phyloP scores from a whole-genome alignment of 2,113 vertebrate species.

The Melanotaenia duboulayi region DNA sequence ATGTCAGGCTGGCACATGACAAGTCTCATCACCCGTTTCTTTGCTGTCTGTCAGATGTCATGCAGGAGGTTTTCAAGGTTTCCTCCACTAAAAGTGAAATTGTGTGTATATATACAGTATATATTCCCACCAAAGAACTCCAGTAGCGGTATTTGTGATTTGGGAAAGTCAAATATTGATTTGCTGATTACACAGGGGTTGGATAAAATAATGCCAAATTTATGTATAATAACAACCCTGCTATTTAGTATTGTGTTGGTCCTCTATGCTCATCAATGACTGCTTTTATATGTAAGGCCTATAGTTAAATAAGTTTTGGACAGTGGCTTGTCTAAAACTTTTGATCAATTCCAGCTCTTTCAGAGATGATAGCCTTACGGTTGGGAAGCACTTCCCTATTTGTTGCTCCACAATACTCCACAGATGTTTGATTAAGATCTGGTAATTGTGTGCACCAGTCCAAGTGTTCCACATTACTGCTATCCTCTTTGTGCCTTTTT shows the following conservation, averaged over 20 bases:
- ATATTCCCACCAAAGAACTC: not conserved
- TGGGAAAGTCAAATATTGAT: not conserved
- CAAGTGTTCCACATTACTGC: not conserved
- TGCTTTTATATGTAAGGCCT: not conserved
- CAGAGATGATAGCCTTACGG: too few species aligned
- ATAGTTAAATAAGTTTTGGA: not conserved
- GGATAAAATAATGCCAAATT: not conserved
- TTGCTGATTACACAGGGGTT: not conserved
- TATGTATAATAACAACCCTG: not conserved
- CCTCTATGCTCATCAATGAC: not conserved
- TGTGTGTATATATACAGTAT: not conserved
- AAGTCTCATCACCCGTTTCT: conserved; percentile 41
- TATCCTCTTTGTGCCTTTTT: not conserved
- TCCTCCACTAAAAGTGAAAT: conserved; percentile 30
- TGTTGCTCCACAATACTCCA: too few species aligned
- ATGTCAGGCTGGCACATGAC: conserved; percentile 69
- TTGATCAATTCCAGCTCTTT: not conserved
- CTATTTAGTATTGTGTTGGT: too few species aligned
- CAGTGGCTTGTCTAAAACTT: not conserved
- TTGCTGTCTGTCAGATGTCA: conserved; percentile 45
- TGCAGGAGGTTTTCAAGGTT: conserved; percentile 40
- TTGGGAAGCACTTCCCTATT: too few species aligned
- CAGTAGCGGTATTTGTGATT: conserved; percentile 13
- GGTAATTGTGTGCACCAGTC: not conserved
- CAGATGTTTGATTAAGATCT: not conserved